Evolutionary conservation across 2,113 vertebrate genomes (phyloP).

Genomic region (Pelecanus crispus): DNA sequence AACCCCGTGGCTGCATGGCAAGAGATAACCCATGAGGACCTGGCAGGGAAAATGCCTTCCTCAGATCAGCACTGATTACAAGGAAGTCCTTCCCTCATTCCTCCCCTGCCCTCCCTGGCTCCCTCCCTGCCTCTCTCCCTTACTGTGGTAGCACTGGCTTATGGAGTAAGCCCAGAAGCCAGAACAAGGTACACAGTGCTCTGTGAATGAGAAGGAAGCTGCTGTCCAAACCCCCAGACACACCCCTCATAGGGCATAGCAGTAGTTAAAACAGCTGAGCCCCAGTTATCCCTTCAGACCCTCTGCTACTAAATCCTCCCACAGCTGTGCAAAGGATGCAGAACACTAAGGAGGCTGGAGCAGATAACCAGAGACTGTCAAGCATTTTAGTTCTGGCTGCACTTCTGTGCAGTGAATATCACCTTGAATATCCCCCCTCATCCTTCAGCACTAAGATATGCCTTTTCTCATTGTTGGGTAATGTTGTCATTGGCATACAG

Average conservation of each 20-base stretch:
- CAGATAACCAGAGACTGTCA: neutral
- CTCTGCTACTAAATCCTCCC: neutral
- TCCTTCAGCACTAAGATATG: neutral
- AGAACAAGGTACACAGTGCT: neutral
- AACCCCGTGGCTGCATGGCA: neutral
- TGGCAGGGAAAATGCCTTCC: neutral
- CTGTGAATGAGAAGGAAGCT: neutral
- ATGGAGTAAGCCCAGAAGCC: neutral
- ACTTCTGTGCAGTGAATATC: neutral
- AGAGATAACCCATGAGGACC: neutral
- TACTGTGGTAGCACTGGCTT: neutral
- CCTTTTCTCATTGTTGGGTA: neutral
- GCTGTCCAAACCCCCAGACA: neutral
- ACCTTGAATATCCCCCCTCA: neutral
- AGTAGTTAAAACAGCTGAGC: neutral
- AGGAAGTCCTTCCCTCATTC: neutral
- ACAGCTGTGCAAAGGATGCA: neutral
- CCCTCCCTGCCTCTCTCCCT: neutral
- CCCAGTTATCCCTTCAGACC: neutral
- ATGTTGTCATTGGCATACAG: neutral
- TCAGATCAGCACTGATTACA: neutral
- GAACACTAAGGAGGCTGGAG: neutral
- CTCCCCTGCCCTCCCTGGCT: too few species aligned
- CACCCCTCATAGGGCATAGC: fast-evolving
- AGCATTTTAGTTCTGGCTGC: neutral